Evolutionary conservation across 1,140 invertebrate species (phyloP), one percentile per base, ranked within the genome.

Genomic region (Drosophila arizonae): DNA sequence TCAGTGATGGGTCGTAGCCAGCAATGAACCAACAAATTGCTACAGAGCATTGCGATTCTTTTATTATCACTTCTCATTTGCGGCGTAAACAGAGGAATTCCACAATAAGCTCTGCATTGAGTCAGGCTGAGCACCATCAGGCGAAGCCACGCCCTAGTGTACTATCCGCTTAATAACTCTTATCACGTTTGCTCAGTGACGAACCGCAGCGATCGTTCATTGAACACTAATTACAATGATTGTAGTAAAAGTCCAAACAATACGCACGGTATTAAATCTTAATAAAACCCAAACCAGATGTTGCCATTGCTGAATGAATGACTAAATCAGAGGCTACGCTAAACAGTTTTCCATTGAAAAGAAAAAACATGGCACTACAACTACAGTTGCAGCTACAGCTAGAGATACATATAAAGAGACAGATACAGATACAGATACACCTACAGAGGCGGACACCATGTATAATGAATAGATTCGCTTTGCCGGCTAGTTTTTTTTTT

Each of bases 271-370:
- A 11, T 46, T 8, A 30, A 67, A 64, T 52, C 57, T 48, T 60
- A 21, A 33, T 33, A 33, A 33, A 51, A 36, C 39, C 28, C 45
- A 45, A 62, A 55, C 56, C 79, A 78, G 67, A 87, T 84, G 81
- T 56, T 56, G 39, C 15, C 10, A 39, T 64, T 78, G 41, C 26
- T 65, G 51, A 79, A 86, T 77, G 81, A 86, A 68, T 81, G 61
- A 79, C 74, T 72, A 62, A 76, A 30, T 30, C 28, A 30, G 6
- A 26, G 45, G 28, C 74, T 50, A 48, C 61, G 66, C 73, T 50
- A 68, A 46, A 71, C 52, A 21, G 26, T 68, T 85, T 81, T 77
- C 78, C 75, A 87, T 72, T 81, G 82, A 85, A 87, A 52, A 72
- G 51, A 71, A 55, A 51, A 52, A 50, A 56, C 45, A 67, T n/a